A percentile compares a stretch with the other conserved stretches of the same genome.
Evolutionary conservation across 2,113 vertebrate genomes (phyloP).

Genomic region (Mesembrinibis cayennensis): DNA sequence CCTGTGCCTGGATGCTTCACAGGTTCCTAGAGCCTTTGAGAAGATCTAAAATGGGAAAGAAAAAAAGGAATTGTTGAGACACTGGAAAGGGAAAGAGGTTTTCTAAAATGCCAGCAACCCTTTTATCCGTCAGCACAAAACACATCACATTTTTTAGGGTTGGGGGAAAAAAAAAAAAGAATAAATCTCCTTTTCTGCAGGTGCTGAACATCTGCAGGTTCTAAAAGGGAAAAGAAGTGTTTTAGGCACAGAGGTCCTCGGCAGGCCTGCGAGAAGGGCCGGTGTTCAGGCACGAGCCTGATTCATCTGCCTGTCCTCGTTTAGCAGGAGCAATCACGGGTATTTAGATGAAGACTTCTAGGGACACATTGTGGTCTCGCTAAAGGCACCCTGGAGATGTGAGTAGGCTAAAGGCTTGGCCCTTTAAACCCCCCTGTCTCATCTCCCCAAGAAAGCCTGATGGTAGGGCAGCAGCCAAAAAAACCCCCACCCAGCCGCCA

Average conservation of each 20-base stretch:
- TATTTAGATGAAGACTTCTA: neutral
- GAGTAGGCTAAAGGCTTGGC: fast-evolving
- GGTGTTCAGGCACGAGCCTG: neutral
- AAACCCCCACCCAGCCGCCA: neutral
- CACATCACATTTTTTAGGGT: neutral
- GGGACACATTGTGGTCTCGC: neutral
- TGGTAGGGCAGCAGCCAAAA: neutral
- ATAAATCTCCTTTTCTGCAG: neutral
- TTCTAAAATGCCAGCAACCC: neutral
- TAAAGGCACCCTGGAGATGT: neutral
- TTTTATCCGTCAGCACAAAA: neutral
- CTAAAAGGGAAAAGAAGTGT: neutral
- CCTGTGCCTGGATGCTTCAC: neutral
- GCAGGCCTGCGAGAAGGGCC: neutral
- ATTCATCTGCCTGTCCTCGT: neutral
- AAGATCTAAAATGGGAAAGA: neutral
- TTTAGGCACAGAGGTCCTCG: neutral
- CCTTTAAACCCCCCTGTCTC: neutral
- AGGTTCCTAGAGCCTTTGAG: neutral
- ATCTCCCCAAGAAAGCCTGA: neutral
- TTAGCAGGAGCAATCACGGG: neutral
- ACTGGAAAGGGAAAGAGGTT: neutral
- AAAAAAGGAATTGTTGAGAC: neutral
- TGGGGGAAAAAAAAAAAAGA: neutral
- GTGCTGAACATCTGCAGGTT: neutral